Evolutionary conservation across 2,797 vertebrate genomes (phyloP), one percentile per base, ranked within the genome.

Genomic region (Antennarius maculatus): DNA sequence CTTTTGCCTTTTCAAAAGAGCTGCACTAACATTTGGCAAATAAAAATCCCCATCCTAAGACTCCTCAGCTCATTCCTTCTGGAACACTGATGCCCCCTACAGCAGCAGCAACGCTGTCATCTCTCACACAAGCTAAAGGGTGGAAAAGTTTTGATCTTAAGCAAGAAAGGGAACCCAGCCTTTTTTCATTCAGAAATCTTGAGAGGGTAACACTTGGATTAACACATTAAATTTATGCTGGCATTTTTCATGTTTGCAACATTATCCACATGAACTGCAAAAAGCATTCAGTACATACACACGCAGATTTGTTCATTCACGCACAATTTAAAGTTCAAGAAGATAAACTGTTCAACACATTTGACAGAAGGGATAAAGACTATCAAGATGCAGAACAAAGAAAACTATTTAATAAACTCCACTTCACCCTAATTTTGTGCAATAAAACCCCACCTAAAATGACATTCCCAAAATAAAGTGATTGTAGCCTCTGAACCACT

Each of bases 101-200:
- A 50, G 63, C 17, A 47, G 39, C 74, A 28, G 68, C 29, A 61
- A 31, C 7, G 2, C 65, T 49, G 64, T 61, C 64, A 29, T 58
- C 39, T 78, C 17, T 34, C 69, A 76, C 64, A 27, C 68, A 52
- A 65, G 45, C 79, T 51, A 28, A 28, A 65, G 42, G 50, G 43
- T 39, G 53, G 47, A 31, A 61, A 65, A 45, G 52, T 81, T 57
- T 75, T 81, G 66, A 79, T 83, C 72, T 82, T 10, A 16, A 18
- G 57, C n/a, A n/a, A 60, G 5, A 43, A 74, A 60, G 39, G 23
- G 18, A 61, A 59, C 15, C n/a, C 8, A 27, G 37, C 15, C 51
- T 62, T 63, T 62, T 54, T 17, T 0, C 7, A 61, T 73, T 66
- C 16, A 54, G 53, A n/a, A 66, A 23, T 41, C 56, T 57, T n/a